Percentiles rank a stretch among this genome's conserved stretches.
Evolutionary conservation across 37 sponge, comb jelly and placozoan genomes (phyloP).

Genomic region (Amphimedon queenslandica): DNA sequence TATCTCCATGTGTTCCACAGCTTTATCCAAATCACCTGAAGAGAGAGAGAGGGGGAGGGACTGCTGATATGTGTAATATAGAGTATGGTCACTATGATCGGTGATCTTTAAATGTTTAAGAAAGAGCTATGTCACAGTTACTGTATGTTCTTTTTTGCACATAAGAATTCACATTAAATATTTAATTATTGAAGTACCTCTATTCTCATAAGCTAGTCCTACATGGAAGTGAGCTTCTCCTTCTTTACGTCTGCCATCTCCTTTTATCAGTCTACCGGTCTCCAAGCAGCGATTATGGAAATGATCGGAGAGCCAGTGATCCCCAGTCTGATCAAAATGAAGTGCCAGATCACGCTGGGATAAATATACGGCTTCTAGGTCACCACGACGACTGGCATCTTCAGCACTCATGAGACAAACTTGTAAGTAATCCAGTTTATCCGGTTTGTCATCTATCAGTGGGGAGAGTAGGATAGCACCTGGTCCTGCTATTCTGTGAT

Average conservation of each 20-base stretch:
- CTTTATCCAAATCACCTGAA: slow-evolving; percentile 60
- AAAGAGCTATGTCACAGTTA: too few relatives aligned
- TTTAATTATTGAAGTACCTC: slow-evolving; percentile 33
- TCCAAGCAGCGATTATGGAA: slow-evolving; percentile 79
- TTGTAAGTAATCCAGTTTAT: slow-evolving; percentile 63
- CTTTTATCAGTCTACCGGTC: slow-evolving; percentile 40
- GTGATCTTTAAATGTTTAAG: too few relatives aligned
- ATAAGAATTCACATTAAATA: too few relatives aligned
- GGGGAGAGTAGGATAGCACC: slow-evolving; percentile 57
- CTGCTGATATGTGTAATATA: too few relatives aligned
- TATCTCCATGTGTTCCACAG: slow-evolving; percentile 57
- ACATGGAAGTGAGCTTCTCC: slow-evolving; percentile 86
- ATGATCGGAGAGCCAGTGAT: slow-evolving; percentile 83
- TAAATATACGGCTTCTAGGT: slow-evolving; percentile 65
- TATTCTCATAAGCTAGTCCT: slow-evolving; percentile 70
- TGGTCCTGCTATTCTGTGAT: slow-evolving; percentile 62
- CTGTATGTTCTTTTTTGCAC: too few relatives aligned
- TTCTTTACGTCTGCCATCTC: slow-evolving; percentile 62
- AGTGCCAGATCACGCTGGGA: slow-evolving; percentile 58
- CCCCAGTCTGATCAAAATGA: slow-evolving; percentile 71
- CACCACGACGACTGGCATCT: slow-evolving; percentile 35
- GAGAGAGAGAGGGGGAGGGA: too few relatives aligned
- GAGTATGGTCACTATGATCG: too few relatives aligned
- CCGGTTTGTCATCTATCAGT: slow-evolving; percentile 48
- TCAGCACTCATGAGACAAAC: slow-evolving; percentile 37